Conservation (phyloP, 2,888 invertebrate species). For the Maniola hyperantus region DNA sequence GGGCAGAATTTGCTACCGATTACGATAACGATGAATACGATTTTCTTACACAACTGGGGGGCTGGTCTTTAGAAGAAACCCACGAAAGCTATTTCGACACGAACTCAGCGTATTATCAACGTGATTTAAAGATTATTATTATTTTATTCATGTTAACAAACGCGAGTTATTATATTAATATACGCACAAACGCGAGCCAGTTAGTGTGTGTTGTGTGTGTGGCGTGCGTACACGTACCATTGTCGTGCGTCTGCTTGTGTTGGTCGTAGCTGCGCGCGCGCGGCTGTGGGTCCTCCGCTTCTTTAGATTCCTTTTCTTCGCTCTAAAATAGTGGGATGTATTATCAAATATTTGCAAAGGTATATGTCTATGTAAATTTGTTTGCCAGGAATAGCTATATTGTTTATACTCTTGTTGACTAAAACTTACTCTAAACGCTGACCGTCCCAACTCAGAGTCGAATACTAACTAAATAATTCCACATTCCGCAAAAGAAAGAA, state of each 20-base stretch:
- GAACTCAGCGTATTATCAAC: background rate
- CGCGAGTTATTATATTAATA: background rate
- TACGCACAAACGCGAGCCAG: constrained; percentile 20
- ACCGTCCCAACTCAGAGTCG: too few species aligned
- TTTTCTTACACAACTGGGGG: too few species aligned
- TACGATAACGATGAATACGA: too few species aligned
- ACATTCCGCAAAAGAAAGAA: too few species aligned
- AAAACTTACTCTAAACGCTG: too few species aligned
- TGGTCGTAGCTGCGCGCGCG: constrained; percentile 79
- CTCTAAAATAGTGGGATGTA: constrained; percentile 46
- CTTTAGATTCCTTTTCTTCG: constrained; percentile 68
- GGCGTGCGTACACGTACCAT: constrained; percentile 58
- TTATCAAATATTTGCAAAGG: background rate
- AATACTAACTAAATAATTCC: too few species aligned
- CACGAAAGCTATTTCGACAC: too few species aligned
- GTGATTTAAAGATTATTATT: background rate
- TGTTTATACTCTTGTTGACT: too few species aligned
- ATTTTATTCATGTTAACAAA: too few species aligned
- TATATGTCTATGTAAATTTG: background rate
- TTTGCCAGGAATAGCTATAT: too few species aligned
- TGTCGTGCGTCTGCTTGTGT: constrained; percentile 72
- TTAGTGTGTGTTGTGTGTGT: constrained; percentile 18
- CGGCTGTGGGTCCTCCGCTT: constrained; percentile 65
- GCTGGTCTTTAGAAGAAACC: too few species aligned
- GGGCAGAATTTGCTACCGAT: too few species aligned